phyloP scores from a whole-genome alignment of 1,140 invertebrate genomes.

The Steinernema khuongi region DNA sequence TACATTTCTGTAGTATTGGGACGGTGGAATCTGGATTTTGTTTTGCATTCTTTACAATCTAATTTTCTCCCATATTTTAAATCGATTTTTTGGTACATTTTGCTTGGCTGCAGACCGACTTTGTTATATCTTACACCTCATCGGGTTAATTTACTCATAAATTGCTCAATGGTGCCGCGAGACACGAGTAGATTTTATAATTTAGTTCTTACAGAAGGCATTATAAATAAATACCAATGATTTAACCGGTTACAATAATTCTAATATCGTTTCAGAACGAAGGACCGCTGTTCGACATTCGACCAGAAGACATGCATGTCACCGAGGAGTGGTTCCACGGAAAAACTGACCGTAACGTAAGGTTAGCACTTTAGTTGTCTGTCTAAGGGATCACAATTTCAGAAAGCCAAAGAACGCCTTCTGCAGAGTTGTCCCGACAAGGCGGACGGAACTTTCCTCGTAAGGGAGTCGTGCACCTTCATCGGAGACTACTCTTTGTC shows the following conservation, averaged over 20 bases:
- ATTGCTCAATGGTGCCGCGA: no score
- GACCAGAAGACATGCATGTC: slow-evolving; percentile 55
- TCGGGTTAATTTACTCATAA: no score
- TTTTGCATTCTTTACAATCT: no score
- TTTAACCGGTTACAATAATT: neutral
- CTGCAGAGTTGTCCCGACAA: slow-evolving; percentile 39
- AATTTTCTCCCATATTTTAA: no score
- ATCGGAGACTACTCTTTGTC: slow-evolving; percentile 58
- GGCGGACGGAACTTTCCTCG: slow-evolving; percentile 54
- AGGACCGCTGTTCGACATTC: slow-evolving; percentile 43
- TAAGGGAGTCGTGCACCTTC: slow-evolving; percentile 54
- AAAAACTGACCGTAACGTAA: slow-evolving; percentile 48
- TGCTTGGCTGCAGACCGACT: no score
- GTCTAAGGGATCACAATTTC: slow-evolving; percentile 11
- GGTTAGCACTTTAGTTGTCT: neutral
- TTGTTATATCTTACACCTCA: no score
- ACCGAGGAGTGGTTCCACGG: slow-evolving; percentile 59
- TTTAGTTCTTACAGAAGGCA: no score
- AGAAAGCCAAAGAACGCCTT: slow-evolving; percentile 50
- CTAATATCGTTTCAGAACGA: slow-evolving; percentile 35
- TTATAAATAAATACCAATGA: neutral
- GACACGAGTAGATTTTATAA: no score
- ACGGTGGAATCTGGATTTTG: no score
- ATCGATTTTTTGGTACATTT: no score
- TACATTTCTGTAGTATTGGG: no score